A percentile compares a stretch with the other conserved stretches of the same genome.
Evolutionary conservation across 2,113 vertebrate species (phyloP).

Genomic region (Proteles cristata): DNA sequence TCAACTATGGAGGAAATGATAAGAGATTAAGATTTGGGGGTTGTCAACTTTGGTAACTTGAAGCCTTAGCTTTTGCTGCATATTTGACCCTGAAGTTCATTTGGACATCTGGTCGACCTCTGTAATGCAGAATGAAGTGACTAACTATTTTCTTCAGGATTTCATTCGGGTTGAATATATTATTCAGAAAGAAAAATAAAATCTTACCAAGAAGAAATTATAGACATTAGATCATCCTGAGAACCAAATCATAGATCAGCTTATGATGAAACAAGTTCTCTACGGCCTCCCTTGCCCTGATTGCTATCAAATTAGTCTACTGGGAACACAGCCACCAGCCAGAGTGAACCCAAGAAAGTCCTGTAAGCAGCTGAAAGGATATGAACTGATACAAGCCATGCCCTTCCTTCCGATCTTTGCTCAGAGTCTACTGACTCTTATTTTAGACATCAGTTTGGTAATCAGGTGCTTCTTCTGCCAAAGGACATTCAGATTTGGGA

Average conservation of each 20-base stretch:
- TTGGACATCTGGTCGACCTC: background rate
- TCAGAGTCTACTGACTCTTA: background rate
- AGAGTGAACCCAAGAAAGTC: background rate
- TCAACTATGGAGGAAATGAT: background rate
- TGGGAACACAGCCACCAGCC: background rate
- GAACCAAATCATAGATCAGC: background rate
- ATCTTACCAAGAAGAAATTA: background rate
- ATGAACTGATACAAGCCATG: background rate
- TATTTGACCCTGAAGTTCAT: background rate
- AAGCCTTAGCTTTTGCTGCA: background rate
- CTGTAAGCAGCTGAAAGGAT: background rate
- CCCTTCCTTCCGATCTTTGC: background rate
- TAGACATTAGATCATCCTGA: conserved; percentile 14
- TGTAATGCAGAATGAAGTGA: background rate
- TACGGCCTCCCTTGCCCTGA: background rate
- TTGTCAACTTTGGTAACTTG: background rate
- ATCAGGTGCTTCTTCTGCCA: background rate
- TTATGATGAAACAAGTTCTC: background rate
- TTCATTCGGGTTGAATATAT: background rate
- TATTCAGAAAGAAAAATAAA: conserved; percentile 34
- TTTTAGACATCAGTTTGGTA: background rate
- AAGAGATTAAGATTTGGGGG: background rate
- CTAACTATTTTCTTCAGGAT: background rate
- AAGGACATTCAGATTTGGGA: background rate
- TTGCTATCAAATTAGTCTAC: background rate